These are phyloP conservation scores for Danaus melanippus DNA, from an alignment of 1,140 invertebrate genomes.

Conservation along the genomic window DNA sequence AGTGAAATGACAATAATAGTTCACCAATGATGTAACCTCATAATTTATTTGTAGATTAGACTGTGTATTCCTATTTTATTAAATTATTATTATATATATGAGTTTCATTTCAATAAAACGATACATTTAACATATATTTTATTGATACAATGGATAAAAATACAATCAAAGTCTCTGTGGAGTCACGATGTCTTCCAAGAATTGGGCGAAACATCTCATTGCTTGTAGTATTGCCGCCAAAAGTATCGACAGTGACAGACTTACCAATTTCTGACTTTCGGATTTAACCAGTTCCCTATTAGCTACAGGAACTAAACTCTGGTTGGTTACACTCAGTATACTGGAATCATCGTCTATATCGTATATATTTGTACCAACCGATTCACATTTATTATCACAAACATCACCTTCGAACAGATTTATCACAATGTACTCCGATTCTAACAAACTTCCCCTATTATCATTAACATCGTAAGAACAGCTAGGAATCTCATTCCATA, in stretches of 20 bases:
- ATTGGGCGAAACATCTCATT: conserved; percentile 65
- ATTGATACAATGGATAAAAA: background rate
- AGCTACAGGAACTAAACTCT: conserved; percentile 59
- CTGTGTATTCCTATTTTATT: conserved; percentile 69
- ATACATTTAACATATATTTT: conserved; percentile 6
- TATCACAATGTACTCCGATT: conserved; percentile 62
- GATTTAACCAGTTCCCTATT: conserved; percentile 57
- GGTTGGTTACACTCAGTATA: conserved; percentile 45
- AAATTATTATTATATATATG: conserved; percentile 55
- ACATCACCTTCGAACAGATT: conserved; percentile 54
- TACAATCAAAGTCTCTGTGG: conserved; percentile 54
- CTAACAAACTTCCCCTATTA: conserved; percentile 23
- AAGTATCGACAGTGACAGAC: conserved; percentile 59
- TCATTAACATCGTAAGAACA: conserved; percentile 59
- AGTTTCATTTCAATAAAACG: conserved; percentile 5
- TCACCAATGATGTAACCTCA: conserved; percentile 65
- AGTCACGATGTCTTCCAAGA: conserved; percentile 63
- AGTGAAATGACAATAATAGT: conserved; percentile 67
- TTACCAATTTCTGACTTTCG: conserved; percentile 62
- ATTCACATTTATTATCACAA: conserved; percentile 26
- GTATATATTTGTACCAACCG: conserved; percentile 46
- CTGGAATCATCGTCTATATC: conserved; percentile 49
- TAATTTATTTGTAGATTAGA: conserved; percentile 67
- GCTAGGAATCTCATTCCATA: conserved; percentile 69
- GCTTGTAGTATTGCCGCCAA: conserved; percentile 59